These are phyloP conservation scores for Eupithecia subfuscata DNA, from an alignment of 2,888 invertebrate species.

Conservation along the genomic window DNA sequence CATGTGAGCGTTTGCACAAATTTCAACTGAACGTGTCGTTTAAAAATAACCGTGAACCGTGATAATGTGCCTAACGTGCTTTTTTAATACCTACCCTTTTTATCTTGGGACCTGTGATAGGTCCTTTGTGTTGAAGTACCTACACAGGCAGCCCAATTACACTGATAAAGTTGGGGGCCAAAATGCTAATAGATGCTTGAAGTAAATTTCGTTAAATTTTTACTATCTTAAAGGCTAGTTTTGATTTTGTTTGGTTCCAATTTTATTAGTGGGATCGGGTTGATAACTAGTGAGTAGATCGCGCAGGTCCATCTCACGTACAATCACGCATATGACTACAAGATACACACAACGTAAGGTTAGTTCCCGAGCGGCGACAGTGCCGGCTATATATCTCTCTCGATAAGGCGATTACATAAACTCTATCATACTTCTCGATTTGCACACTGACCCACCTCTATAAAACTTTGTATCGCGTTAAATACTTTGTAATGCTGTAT, in stretches of 20 bases:
- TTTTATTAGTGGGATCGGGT: background rate
- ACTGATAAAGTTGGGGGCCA: background rate
- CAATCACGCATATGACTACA: slow-evolving; percentile 54
- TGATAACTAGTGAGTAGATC: background rate
- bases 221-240: background rate
- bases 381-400: slow-evolving; percentile 80
- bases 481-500: slow-evolving; percentile 82
- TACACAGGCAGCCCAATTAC: background rate
- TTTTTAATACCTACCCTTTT: slow-evolving; percentile 14
- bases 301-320: background rate
- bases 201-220: background rate
- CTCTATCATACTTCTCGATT: slow-evolving; percentile 73
- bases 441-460: slow-evolving; percentile 83
- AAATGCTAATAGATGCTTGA: background rate
- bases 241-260: background rate
- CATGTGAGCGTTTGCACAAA: slow-evolving; percentile 23
- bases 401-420: slow-evolving; percentile 82
- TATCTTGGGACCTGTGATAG: slow-evolving; percentile 12
- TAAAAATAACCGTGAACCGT: slow-evolving; percentile 19
- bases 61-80: slow-evolving; percentile 21
- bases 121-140: slow-evolving; percentile 5
- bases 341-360: slow-evolving; percentile 45
- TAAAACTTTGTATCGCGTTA: slow-evolving; percentile 83
- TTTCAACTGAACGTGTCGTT: slow-evolving; percentile 14
- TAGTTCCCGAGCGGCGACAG: background rate